Evolutionary conservation across 1,140 invertebrate genomes (phyloP).

Genomic region (Conopomorpha cramerella): DNA sequence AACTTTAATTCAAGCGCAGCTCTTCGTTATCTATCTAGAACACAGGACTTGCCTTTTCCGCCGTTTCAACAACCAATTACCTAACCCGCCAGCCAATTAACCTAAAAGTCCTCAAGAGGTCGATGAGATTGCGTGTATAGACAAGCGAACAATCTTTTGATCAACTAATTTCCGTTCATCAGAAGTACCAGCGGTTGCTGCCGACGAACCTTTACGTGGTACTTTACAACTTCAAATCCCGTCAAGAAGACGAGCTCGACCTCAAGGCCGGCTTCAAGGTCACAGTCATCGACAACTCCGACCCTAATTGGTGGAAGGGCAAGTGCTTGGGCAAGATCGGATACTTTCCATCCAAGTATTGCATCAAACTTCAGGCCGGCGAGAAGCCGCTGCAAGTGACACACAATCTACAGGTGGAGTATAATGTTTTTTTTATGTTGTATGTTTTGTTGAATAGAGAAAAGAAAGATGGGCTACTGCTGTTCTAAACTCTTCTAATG

Average conservation of each 20-base stretch:
- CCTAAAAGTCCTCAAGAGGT: no score
- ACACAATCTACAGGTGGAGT: slow-evolving; percentile 68
- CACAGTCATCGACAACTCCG: slow-evolving; percentile 91
- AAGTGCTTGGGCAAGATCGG: slow-evolving; percentile 91
- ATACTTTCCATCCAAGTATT: slow-evolving; percentile 94
- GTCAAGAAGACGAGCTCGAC: slow-evolving; percentile 92
- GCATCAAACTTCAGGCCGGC: slow-evolving; percentile 85
- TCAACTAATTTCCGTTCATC: no score
- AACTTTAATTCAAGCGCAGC: no score
- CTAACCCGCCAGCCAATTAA: no score
- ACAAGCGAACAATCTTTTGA: no score
- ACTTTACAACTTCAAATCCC: slow-evolving; percentile 92
- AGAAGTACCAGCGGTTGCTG: slow-evolving; percentile 83
- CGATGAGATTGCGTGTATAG: no score
- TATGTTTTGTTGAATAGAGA: slow-evolving; percentile 14
- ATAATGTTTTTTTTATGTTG: no score
- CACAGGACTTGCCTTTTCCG: no score
- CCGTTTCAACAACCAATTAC: no score
- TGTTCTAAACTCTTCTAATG: no score
- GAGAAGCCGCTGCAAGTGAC: slow-evolving; percentile 87
- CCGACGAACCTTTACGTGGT: slow-evolving; percentile 94
- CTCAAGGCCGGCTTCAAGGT: slow-evolving; percentile 94
- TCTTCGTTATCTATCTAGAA: no score
- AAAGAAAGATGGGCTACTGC: no score
- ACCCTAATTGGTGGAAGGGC: slow-evolving; percentile 97